These are phyloP conservation scores for Ceratina calcarata DNA, from an alignment of 1,140 invertebrate species.

Conservation along the genomic window DNA sequence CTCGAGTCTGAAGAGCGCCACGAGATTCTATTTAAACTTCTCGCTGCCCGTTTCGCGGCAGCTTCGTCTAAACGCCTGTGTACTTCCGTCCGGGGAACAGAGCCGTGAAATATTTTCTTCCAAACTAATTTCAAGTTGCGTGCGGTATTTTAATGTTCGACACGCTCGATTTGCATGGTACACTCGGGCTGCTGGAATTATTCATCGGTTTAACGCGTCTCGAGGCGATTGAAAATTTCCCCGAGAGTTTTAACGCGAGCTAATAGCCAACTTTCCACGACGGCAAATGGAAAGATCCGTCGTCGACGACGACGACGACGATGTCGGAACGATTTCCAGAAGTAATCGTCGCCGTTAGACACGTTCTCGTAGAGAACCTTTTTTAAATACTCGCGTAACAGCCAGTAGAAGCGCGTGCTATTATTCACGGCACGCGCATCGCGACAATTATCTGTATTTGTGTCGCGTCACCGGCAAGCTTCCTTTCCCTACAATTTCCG, in stretches of 20 bases:
- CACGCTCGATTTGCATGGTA: constrained; percentile 27
- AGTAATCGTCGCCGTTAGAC: too few species aligned
- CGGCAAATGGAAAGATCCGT: not conserved
- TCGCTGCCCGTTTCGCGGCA: not conserved
- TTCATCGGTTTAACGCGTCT: constrained; percentile 11
- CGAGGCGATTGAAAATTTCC: constrained; percentile 8
- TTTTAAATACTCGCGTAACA: not conserved
- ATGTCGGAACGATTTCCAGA: too few species aligned
- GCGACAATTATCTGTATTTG: constrained; percentile 3
- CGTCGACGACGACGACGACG: too few species aligned
- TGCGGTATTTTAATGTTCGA: constrained; percentile 28
- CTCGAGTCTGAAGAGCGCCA: too few species aligned
- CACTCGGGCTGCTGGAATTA: constrained; percentile 6
- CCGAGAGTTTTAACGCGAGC: not conserved
- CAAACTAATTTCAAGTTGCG: constrained; percentile 1
- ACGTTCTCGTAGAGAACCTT: too few species aligned
- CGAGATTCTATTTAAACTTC: too few species aligned
- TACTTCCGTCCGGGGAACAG: not conserved
- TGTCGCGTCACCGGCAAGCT: constrained; percentile 6
- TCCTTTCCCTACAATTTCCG: constrained; percentile 11
- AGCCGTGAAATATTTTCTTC: constrained; percentile 1
- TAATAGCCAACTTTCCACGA: not conserved
- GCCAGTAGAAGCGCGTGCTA: not conserved
- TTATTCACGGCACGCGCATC: not conserved
- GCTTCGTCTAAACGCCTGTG: not conserved